Base-by-base conservation (phyloP, 1,140 invertebrate species). In the Cotesia glomerata region DNA sequence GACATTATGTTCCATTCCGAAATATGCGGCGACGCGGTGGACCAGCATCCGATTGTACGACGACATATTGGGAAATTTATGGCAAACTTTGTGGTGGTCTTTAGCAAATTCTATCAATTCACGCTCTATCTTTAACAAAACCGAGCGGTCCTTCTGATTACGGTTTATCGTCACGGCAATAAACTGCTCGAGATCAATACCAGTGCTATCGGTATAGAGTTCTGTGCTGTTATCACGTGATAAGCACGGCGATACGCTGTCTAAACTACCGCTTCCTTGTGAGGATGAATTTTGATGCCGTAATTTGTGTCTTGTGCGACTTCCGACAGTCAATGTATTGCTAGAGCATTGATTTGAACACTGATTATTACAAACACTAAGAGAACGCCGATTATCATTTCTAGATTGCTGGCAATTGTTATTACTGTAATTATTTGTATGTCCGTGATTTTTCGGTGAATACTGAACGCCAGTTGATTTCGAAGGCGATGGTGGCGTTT, bases 31-130 rank as follows among this genome's bases (percentile, higher is more conserved):
- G 52, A 95, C 94, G 32, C 96, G 92, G 87, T 98, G 97, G 5
- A 98, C 95, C 74, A 98, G 86, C 96, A 98, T 97, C 39, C 96
- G 90, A 77, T 97, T 95, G 88, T 98, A 98, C 52, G 96, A 97
- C 52, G 95, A 95, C 93, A 96, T 95, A 80, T 92, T 92, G 5
- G 93, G 93, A 88, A 98, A 97, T 79, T 94, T 95, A 73, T 93
- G 92, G 76, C 93, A 81, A 39, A 89, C 90, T 89, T 89, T 96
- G 91, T 92, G 91, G 56, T 90, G 90, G 78, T 97, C 95, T 81
- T 93, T 94, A 32, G 95, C 91, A 73, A 98, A 92, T 56, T 90
- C 91, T 68, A 92, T 91, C 64, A 98, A 85, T 81, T 98, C 96
- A 77, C 94, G 92, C 85, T 98, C 96, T 13, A 98, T 93, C 79